phyloP scores from a whole-genome alignment of 2,797 vertebrate genomes.

The Gila robusta region DNA sequence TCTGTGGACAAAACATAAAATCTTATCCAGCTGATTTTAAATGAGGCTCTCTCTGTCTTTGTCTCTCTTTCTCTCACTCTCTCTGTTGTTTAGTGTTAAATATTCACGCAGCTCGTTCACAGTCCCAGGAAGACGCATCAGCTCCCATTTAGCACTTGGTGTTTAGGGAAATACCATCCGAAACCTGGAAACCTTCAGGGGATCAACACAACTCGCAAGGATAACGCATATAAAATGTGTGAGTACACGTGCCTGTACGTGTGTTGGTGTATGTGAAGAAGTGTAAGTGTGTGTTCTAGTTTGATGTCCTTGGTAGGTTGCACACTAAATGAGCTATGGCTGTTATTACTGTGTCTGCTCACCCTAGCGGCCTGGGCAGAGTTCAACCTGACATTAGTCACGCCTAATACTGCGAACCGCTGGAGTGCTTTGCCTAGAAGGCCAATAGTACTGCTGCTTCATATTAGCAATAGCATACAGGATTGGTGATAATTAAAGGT shows the following conservation, averaged over 20 bases:
- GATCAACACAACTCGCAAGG: constrained; percentile 58
- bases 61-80: constrained; percentile 27
- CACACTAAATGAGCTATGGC: constrained; percentile 54
- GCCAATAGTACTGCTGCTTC: constrained; percentile 21
- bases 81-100: constrained; percentile 62
- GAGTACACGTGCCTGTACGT: constrained; percentile 33
- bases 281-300: constrained; percentile 10
- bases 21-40: constrained; percentile 18
- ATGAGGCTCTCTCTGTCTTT: constrained; percentile 26
- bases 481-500: constrained; percentile 1
- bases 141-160: constrained; percentile 60
- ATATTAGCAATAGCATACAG: constrained; percentile 14
- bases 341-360: constrained; percentile 47
- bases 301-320: constrained; percentile 31
- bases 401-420: constrained; percentile 22
- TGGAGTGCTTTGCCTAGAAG: constrained; percentile 17
- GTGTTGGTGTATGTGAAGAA: constrained; percentile 33
- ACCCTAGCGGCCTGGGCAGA: constrained; percentile 35
- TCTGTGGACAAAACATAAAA: constrained; percentile 31
- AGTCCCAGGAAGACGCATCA: constrained; percentile 53
- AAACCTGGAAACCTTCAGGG: constrained; percentile 60
- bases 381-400: constrained; percentile 53
- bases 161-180: constrained; percentile 56
- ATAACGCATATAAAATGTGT: constrained; percentile 51
- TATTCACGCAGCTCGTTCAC: constrained; percentile 57